These are phyloP conservation scores for Halesus radiatus DNA, from an alignment of 1,140 invertebrate genomes.

Conservation along the genomic window DNA sequence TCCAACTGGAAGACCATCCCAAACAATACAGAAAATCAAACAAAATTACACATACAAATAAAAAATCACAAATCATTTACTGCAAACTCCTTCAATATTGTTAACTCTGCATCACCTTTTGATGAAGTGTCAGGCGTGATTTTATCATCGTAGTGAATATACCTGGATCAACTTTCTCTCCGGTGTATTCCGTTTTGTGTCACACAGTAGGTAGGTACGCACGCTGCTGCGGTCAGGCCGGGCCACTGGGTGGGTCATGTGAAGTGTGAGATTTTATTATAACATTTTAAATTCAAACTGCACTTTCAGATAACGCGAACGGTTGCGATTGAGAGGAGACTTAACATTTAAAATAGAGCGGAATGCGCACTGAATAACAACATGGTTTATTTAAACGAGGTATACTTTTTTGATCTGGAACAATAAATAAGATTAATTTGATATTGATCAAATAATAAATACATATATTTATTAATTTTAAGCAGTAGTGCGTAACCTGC, in stretches of 20 bases:
- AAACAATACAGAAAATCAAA: not conserved
- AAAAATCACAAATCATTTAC: not conserved
- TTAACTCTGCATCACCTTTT: not conserved
- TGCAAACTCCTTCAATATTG: not conserved
- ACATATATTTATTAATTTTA: too few species aligned
- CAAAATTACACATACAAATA: not conserved
- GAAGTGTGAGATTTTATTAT: not conserved
- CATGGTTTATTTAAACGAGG: too few species aligned
- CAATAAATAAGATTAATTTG: too few species aligned
- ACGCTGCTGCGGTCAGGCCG: constrained; percentile 10
- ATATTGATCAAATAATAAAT: too few species aligned
- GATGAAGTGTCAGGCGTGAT: not conserved
- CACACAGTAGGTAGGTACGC: not conserved
- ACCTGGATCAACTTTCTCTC: constrained; percentile 46
- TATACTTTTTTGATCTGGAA: too few species aligned
- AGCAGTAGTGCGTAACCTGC: too few species aligned
- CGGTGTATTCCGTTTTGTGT: constrained; percentile 18
- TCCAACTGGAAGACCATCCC: not conserved
- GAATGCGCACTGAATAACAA: too few species aligned
- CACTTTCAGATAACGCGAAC: not conserved
- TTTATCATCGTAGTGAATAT: not conserved
- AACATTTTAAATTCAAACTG: constrained; percentile 7
- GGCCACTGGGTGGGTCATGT: constrained; percentile 5
- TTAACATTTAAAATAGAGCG: too few species aligned
- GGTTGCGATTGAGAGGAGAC: not conserved